Conservation (phyloP, 2,113 vertebrate species). For the Sardina pilchardus region DNA sequence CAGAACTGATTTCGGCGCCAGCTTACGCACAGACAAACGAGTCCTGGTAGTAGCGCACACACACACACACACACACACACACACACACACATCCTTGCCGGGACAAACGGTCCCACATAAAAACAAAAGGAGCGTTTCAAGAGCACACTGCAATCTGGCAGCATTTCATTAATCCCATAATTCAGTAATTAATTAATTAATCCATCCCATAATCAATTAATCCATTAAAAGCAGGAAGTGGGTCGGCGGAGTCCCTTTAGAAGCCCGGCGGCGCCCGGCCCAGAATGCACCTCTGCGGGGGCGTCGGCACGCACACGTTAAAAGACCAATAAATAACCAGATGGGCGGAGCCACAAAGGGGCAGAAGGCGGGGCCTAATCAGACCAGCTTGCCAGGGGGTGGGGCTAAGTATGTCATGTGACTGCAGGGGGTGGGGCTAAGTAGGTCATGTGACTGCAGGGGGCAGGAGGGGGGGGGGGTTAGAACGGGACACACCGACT, state of each 20-base stretch:
- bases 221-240: slow-evolving; percentile 44
- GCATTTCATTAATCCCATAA: slow-evolving; percentile 31
- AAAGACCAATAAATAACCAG: slow-evolving; percentile 72
- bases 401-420: background rate
- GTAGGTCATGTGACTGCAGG: background rate
- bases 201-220: slow-evolving; percentile 34
- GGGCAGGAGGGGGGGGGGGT: background rate
- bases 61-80: no score
- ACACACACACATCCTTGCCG: background rate
- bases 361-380: background rate
- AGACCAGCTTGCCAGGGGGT: background rate
- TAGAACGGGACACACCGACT: background rate
- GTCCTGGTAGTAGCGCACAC: no score
- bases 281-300: slow-evolving; percentile 20
- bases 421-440: background rate
- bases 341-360: background rate
- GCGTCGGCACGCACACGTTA: slow-evolving; percentile 54
- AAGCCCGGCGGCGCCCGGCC: slow-evolving; percentile 56
- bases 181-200: slow-evolving; percentile 51
- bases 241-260: slow-evolving; percentile 66
- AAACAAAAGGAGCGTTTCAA: slow-evolving; percentile 57
- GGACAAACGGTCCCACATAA: slow-evolving; percentile 55
- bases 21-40: no score
- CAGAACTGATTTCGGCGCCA: slow-evolving; percentile 25
- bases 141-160: slow-evolving; percentile 61